These are phyloP conservation scores for Azemiops feae DNA, from an alignment of 2,113 vertebrate species.

Conservation along the genomic window DNA sequence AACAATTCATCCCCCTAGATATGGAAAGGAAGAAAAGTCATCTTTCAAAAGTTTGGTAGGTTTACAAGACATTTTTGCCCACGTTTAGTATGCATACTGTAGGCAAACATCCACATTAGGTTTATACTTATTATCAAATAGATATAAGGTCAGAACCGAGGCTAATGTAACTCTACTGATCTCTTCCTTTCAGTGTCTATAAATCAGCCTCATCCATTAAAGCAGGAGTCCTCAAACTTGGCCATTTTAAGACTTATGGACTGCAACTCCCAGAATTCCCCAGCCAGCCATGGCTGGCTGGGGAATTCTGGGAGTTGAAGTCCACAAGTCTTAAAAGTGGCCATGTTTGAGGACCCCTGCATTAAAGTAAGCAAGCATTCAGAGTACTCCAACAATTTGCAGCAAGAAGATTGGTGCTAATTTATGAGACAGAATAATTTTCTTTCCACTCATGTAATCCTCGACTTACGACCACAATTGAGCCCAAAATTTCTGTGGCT, in stretches of 20 bases:
- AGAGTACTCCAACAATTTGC: neutral
- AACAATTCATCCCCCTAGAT: slow-evolving; percentile 72
- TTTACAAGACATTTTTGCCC: neutral
- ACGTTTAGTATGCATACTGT: no score
- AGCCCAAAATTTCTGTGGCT: neutral
- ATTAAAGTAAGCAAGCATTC: neutral
- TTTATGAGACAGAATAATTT: neutral
- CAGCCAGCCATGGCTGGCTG: no score
- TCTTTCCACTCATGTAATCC: neutral
- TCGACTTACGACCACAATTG: neutral
- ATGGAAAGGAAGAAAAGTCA: slow-evolving; percentile 14
- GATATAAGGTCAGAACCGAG: neutral
- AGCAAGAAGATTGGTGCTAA: neutral
- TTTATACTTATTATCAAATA: neutral
- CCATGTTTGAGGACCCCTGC: no score
- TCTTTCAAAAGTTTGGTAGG: neutral
- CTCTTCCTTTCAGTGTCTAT: neutral
- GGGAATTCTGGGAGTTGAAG: no score
- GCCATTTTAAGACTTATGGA: no score
- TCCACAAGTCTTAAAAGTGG: no score
- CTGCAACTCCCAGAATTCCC: no score
- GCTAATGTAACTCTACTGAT: neutral
- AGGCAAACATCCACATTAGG: neutral
- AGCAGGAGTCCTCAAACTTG: no score
- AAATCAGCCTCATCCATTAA: neutral